phyloP scores from a whole-genome alignment of 2,888 invertebrate species.

The Noctua janthina region DNA sequence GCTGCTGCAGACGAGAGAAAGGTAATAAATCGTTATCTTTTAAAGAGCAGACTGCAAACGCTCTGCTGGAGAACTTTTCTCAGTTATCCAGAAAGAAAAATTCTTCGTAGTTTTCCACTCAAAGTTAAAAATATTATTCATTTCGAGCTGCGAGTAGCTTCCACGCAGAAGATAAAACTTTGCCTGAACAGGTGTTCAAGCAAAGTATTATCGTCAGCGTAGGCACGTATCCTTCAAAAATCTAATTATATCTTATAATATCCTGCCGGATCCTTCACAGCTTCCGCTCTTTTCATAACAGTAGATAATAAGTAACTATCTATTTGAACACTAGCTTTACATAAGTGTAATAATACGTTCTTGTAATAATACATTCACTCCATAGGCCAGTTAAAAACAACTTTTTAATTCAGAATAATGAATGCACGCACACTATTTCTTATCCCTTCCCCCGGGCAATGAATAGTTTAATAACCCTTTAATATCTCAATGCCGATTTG shows the following conservation, averaged over 20 bases:
- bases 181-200: not conserved
- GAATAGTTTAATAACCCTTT: conserved; percentile 41
- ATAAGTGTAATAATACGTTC: conserved; percentile 27
- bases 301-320: not conserved
- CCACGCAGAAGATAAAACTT: not conserved
- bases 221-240: not conserved
- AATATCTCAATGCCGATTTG: conserved; percentile 26
- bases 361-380: conserved; percentile 13
- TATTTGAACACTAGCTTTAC: conserved; percentile 22
- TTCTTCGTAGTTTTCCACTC: not conserved
- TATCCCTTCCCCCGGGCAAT: conserved; percentile 1
- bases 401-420: conserved; percentile 37
- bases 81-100: not conserved
- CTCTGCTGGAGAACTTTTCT: not conserved
- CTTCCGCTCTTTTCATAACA: conserved; percentile 15
- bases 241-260: not conserved
- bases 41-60: not conserved
- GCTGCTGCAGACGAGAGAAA: not conserved
- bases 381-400: conserved; percentile 12
- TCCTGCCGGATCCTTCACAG: conserved; percentile 9
- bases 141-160: not conserved
- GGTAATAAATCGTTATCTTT: not conserved
- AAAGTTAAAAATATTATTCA: not conserved
- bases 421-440: conserved; percentile 7
- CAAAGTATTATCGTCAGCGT: not conserved